Conservation (phyloP, 2,888 invertebrate genomes). For the Piscicola geometra region DNA sequence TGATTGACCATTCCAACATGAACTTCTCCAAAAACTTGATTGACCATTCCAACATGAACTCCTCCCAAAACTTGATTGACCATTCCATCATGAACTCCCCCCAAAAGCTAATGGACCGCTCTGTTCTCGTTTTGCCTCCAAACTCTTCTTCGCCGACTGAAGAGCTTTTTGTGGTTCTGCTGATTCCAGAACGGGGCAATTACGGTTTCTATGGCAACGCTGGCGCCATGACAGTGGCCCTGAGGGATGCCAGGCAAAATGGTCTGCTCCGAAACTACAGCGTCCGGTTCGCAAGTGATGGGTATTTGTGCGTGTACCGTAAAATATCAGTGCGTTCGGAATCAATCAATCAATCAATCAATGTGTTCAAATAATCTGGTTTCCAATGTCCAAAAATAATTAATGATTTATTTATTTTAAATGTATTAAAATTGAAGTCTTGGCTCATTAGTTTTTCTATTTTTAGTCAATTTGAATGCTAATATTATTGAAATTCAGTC, state of each 20-base stretch:
- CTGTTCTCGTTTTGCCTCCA: background rate
- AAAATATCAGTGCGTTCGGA: no score
- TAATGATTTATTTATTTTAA: no score
- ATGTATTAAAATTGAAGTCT: no score
- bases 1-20: no score
- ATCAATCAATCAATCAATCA: no score
- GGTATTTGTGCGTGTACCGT: no score
- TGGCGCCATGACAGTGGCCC: slow-evolving; percentile 47
- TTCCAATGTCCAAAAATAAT: no score
- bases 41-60: background rate
- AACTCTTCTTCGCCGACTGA: background rate
- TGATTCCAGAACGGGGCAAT: slow-evolving; percentile 36
- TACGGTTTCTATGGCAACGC: slow-evolving; percentile 47
- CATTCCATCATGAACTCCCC: background rate
- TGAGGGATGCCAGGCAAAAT: slow-evolving; percentile 44
- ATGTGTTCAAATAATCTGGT: no score
- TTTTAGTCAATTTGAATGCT: no score
- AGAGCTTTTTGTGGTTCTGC: background rate
- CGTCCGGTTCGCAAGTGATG: slow-evolving; percentile 28
- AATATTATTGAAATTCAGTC: no score
- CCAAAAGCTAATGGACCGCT: background rate
- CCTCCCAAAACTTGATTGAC: background rate
- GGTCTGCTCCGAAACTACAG: slow-evolving; percentile 44
- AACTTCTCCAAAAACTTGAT: no score
- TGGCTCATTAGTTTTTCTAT: no score